A percentile compares a stretch with the other conserved stretches of the same genome.
Conservation (phyloP, 2,888 invertebrate species). For the Griposia aprilina region DNA sequence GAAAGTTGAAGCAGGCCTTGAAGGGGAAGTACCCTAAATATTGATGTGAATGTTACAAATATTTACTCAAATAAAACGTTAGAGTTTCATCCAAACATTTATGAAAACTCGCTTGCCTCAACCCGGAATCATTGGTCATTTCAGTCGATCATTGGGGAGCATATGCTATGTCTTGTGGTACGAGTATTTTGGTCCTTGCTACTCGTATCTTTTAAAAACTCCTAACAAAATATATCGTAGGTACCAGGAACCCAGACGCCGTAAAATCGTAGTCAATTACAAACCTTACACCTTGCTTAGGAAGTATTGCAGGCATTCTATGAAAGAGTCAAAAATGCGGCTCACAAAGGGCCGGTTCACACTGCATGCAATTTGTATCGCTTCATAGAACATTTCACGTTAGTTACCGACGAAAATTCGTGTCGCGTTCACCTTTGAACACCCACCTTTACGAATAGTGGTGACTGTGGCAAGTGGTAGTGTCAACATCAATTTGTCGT, state of each 20-base stretch:
- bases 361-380: conserved; percentile 58
- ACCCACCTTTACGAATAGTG: conserved; percentile 29
- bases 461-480: conserved; percentile 8
- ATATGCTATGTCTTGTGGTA: background rate
- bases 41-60: background rate
- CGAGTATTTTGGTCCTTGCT: background rate
- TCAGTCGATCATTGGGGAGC: background rate
- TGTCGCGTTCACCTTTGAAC: conserved; percentile 41
- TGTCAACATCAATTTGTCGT: conserved; percentile 2
- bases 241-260: background rate
- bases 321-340: conserved; percentile 33
- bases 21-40: background rate
- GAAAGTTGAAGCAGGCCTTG: too few relatives aligned
- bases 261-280: conserved; percentile 28
- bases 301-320: conserved; percentile 24
- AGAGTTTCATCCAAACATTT: background rate
- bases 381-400: conserved; percentile 45
- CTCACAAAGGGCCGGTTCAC: conserved; percentile 48
- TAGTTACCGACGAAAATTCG: conserved; percentile 28
- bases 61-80: background rate
- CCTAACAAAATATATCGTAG: background rate
- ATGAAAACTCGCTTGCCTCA: background rate
- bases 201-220: background rate
- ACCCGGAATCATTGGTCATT: background rate
- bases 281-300: conserved; percentile 1